These are phyloP conservation scores for Tapirus terrestris DNA, from an alignment of 2,113 vertebrate species.

Conservation along the genomic window DNA sequence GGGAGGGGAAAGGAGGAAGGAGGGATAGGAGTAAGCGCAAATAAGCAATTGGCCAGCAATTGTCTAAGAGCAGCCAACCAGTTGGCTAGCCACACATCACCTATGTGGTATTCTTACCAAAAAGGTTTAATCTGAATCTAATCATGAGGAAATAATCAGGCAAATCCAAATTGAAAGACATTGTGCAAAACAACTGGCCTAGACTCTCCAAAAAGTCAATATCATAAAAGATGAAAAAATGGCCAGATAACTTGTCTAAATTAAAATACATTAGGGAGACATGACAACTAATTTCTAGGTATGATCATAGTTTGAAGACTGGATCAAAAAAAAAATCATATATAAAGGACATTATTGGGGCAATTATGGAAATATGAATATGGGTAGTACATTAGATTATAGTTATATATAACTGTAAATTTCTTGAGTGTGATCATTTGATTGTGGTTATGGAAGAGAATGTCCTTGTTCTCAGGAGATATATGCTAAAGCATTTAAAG, in stretches of 20 bases:
- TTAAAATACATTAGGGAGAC: neutral
- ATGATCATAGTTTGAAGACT: neutral
- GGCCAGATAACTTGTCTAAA: neutral
- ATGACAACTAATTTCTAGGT: neutral
- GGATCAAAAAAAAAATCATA: neutral
- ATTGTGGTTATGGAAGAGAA: neutral
- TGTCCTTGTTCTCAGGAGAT: neutral
- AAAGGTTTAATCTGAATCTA: neutral
- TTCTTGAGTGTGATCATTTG: neutral
- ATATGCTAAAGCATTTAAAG: neutral
- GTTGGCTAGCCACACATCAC: neutral
- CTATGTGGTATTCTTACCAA: neutral
- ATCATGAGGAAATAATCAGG: neutral
- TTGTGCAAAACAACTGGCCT: neutral
- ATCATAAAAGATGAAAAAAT: neutral
- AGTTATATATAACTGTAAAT: neutral
- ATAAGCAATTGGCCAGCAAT: no score
- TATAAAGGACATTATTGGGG: neutral
- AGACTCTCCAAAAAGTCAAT: neutral
- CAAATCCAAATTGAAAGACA: neutral
- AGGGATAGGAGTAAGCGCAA: neutral
- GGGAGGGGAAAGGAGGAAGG: no score
- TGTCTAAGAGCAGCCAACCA: neutral
- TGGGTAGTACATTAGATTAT: neutral
- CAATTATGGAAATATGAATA: neutral